Conservation (phyloP, 2,113 vertebrate genomes). For the Scomber scombrus region DNA sequence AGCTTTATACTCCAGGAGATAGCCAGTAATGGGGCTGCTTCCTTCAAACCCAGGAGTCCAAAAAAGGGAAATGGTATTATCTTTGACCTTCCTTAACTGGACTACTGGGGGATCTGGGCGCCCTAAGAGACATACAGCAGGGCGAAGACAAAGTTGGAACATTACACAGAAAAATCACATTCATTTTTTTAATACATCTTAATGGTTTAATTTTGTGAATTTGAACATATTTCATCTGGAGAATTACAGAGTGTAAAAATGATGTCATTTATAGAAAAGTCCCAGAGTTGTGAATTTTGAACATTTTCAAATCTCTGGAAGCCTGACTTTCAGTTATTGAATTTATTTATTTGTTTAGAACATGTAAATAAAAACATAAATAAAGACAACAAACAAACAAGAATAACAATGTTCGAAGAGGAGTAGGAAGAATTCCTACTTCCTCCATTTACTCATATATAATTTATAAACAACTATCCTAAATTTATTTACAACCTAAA, state of each 20-base stretch:
- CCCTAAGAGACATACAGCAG: constrained; percentile 19
- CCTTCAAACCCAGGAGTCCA: constrained; percentile 70
- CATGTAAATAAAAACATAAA: too few species aligned
- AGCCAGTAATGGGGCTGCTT: constrained; percentile 64
- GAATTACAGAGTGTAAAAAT: neutral
- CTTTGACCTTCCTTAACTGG: constrained; percentile 58
- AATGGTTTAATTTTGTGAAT: neutral
- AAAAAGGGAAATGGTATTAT: constrained; percentile 54
- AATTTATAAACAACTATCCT: too few species aligned
- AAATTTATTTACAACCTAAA: too few species aligned
- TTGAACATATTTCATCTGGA: neutral
- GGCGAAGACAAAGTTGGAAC: neutral
- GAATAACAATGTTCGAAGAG: too few species aligned
- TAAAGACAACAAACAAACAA: too few species aligned
- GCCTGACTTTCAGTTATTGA: neutral
- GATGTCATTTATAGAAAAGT: neutral
- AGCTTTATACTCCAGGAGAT: constrained; percentile 74
- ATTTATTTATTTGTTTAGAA: too few species aligned
- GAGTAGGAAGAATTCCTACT: too few species aligned
- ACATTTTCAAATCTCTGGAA: neutral
- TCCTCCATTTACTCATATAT: too few species aligned
- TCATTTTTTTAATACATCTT: neutral
- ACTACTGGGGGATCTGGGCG: constrained; percentile 65
- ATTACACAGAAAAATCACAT: too few species aligned
- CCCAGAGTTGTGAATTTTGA: constrained; percentile 1